phyloP scores from a whole-genome alignment of 2,797 vertebrate species.

The Enteromius viviparus region DNA sequence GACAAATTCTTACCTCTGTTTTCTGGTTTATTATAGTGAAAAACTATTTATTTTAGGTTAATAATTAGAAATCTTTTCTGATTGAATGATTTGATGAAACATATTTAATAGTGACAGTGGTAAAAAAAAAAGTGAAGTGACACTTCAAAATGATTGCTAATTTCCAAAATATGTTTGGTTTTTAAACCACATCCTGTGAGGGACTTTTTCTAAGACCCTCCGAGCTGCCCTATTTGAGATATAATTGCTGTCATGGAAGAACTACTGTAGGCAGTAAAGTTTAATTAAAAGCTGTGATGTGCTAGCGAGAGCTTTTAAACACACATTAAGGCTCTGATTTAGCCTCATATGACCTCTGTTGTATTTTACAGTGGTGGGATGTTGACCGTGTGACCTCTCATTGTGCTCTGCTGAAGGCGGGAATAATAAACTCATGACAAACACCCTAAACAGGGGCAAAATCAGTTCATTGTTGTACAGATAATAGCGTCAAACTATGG shows the following conservation, averaged over 20 bases:
- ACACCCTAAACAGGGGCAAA: background rate
- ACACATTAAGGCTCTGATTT: background rate
- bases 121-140: background rate
- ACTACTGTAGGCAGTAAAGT: background rate
- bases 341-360: constrained; percentile 5
- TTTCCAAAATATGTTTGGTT: background rate
- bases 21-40: background rate
- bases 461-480: constrained; percentile 18
- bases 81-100: background rate
- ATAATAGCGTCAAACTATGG: background rate
- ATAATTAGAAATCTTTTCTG: background rate
- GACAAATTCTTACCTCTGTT: background rate
- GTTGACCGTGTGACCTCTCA: background rate
- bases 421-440: constrained; percentile 10
- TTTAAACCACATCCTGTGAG: constrained; percentile 24
- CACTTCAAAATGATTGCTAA: background rate
- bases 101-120: background rate
- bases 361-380: constrained; percentile 1
- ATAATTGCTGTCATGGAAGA: background rate
- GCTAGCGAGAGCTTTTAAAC: background rate
- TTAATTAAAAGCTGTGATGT: background rate
- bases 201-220: background rate
- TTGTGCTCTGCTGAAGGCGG: background rate
- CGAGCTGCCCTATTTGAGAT: background rate
- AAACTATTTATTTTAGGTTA: background rate